Base-by-base conservation (phyloP, 2,888 invertebrate genomes). In the Melikaiella ostensackeni region DNA sequence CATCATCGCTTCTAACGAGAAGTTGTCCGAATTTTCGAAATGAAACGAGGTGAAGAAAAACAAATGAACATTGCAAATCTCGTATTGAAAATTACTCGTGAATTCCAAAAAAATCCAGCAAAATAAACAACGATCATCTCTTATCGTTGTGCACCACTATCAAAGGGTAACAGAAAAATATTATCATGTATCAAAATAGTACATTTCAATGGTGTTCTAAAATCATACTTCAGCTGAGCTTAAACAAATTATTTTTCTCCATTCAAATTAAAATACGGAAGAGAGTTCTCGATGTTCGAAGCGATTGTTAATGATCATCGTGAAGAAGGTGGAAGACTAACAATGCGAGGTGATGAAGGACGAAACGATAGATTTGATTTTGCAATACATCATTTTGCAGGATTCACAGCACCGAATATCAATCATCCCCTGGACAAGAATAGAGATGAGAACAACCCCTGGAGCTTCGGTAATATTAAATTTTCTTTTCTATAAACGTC, bases 331-430 rank as follows among this genome's bases (percentile, higher is more conserved):
- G 21, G 16, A 64, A 64, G 13, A 35, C 24, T 42, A 24, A 38
- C 13, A 64, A 35, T 42, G 16, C 42, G 4, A 35, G n/a, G 35
- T 63, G 63, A 35, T 63, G 35, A 35, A 63, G 21, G 35, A 63
- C 35, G 35, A 35, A 63, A n/a, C 63, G 21, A 64, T 64, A 16
- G 5, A 24, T 64, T 63, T 42, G 24, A 16, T 42, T 38, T 64
- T 38, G 24, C 13, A 64, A 64, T 64, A 64, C 24, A 64, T 38
- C 38, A 42, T 13, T n/a, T 38, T 63, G 9, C 9, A 64, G 35
- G 38, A 64, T 64, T 64, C 42, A 42, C 21, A 13, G 35, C 13
- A 64, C 24, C 35, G 13, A 38, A 64, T 64, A 64, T 64, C 64
- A 64, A 64, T 38, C 21, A 38, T 64, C 16, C 16, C 24, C n/a